Evolutionary conservation across 1,140 invertebrate genomes (phyloP).

Genomic region (Brachionus koreanus): DNA sequence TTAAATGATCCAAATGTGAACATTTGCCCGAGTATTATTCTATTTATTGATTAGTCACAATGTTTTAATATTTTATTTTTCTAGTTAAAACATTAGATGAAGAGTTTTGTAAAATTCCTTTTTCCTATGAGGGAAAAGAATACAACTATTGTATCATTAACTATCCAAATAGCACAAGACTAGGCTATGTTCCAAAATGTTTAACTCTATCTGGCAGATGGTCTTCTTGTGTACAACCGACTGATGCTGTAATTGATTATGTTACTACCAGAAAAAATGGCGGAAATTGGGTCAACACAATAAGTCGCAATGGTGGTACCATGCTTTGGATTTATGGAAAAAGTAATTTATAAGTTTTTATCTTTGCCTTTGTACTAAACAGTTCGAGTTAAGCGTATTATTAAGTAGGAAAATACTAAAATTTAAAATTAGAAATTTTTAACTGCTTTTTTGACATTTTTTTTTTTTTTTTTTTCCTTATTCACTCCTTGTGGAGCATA

Average conservation of each 20-base stretch:
- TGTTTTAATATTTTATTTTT: background rate
- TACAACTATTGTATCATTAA: slow-evolving; percentile 3
- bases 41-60: background rate
- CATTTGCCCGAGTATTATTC: background rate
- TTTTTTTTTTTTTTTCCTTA: too few species aligned
- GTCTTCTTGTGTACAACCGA: background rate
- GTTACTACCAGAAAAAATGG: slow-evolving; percentile 24
- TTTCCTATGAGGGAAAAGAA: background rate
- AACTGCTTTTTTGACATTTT: too few species aligned
- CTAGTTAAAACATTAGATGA: background rate
- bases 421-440: too few species aligned
- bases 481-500: too few species aligned
- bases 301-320: slow-evolving; percentile 11
- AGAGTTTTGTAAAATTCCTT: slow-evolving; percentile 5
- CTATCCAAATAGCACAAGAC: background rate
- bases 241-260: background rate
- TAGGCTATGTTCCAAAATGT: background rate
- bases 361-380: too few species aligned
- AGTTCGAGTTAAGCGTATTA: too few species aligned
- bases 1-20: background rate
- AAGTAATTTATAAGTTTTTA: too few species aligned
- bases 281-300: background rate
- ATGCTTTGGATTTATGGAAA: slow-evolving; percentile 27
- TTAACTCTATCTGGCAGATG: background rate
- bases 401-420: too few species aligned